Conservation (phyloP, 2,888 invertebrate genomes). For the Dolichomitus sp. region DNA sequence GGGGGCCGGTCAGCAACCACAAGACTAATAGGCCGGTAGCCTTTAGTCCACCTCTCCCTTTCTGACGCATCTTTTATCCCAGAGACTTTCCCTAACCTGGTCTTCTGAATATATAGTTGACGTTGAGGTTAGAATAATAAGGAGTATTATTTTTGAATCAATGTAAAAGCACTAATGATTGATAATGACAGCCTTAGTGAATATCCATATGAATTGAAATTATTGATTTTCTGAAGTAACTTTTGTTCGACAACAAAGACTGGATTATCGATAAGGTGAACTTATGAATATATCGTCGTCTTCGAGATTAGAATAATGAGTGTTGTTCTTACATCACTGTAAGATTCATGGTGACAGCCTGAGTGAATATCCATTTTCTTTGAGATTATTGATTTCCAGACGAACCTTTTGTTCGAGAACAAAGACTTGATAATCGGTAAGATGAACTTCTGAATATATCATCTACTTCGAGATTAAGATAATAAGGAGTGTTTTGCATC, state of each 20-base stretch:
- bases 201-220: slow-evolving; percentile 33
- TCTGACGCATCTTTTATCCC: slow-evolving; percentile 20
- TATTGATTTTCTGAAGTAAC: slow-evolving; percentile 25
- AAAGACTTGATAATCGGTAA: too few relatives aligned
- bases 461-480: too few relatives aligned
- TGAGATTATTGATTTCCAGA: too few relatives aligned
- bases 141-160: neutral
- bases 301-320: too few relatives aligned
- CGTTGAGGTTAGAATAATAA: neutral
- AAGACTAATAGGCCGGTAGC: slow-evolving; percentile 26
- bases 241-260: slow-evolving; percentile 38
- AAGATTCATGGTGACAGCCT: too few relatives aligned
- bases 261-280: slow-evolving; percentile 53
- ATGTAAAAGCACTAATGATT: too few relatives aligned
- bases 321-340: too few relatives aligned
- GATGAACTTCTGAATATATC: too few relatives aligned
- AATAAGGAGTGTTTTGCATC: too few relatives aligned
- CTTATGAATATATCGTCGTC: too few relatives aligned
- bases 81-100: neutral
- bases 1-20: slow-evolving; percentile 49
- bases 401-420: too few relatives aligned
- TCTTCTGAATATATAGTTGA: neutral
- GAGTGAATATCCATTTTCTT: too few relatives aligned
- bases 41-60: slow-evolving; percentile 22
- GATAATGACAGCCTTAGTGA: neutral